phyloP scores from a whole-genome alignment of 2,113 vertebrate species.

The Columbina picui region DNA sequence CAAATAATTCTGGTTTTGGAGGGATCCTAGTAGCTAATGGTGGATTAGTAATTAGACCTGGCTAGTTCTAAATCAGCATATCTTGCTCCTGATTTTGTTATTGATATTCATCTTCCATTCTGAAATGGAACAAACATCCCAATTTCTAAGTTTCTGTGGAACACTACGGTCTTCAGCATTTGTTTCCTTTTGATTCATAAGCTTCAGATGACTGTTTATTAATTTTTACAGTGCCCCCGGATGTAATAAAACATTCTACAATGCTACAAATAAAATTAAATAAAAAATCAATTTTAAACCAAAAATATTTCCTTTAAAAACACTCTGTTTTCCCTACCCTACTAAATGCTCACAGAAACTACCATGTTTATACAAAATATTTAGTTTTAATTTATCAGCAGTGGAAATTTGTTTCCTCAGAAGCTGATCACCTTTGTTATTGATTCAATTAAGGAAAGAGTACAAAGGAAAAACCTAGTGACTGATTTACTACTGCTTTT shows the following conservation, averaged over 20 bases:
- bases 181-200: not conserved
- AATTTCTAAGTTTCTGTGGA: not conserved
- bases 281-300: not conserved
- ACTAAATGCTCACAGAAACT: not conserved
- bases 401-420: not conserved
- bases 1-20: not conserved
- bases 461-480: not conserved
- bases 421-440: not conserved
- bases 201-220: not conserved
- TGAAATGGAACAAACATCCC: not conserved
- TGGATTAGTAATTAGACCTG: not conserved
- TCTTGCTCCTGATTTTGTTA: not conserved
- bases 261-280: not conserved
- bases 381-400: not conserved
- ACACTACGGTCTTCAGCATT: not conserved
- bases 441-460: not conserved
- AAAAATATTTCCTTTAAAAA: not conserved
- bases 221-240: not conserved
- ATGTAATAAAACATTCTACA: not conserved
- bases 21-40: not conserved
- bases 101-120: not conserved
- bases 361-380: not conserved
- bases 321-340: not conserved
- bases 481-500: not conserved
- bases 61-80: not conserved